Evolutionary conservation across 2,113 vertebrate genomes (phyloP), one percentile per base, ranked within the genome.

Genomic region (Onychostruthus taczanowskii): DNA sequence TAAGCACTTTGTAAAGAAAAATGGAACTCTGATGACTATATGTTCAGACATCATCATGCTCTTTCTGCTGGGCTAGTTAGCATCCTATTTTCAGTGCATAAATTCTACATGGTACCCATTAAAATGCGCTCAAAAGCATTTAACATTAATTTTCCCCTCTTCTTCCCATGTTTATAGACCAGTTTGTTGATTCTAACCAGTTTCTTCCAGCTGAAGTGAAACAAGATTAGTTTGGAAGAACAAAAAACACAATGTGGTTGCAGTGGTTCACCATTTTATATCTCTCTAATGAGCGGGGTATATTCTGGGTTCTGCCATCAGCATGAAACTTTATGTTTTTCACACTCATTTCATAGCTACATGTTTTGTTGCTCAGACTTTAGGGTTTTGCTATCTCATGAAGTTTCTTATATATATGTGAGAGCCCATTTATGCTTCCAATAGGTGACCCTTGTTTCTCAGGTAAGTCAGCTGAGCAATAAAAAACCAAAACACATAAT

Each of bases 31-130:
- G 94, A 97, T 41, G 91, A 56, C 80, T 92, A 96, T 93, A 50
- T 76, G 92, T 95, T 96, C 93, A 97, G 97, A 97, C 95, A 96
- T 93, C 63, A 77, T 84, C 59, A 75, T 84, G 75, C 93, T 97
- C 79, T 94, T 97, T 98, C 97, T 96, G 91, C 96, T 97, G 96
- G 93, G 74, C 49, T 97, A 94, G 93, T 64, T 93, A 96, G 80
- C 91, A 93, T 91, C 33, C 81, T 90, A 91, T 85, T 96, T 98
- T 91, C 89, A 95, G 56, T 69, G 84, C 81, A 90, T 95, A 89
- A 94, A 95, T 96, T 97, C 94, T 95, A 94, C 80, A 82, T 68
- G 58, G 82, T 88, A 91, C 61, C 70, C 89, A 95, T 91, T 92
- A 89, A 97, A 96, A 93, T 96, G 89, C 80, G 94, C 81, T 84